Evolutionary conservation across 2,113 vertebrate species (phyloP), one percentile per base, ranked within the genome.

Genomic region (Condylura cristata): DNA sequence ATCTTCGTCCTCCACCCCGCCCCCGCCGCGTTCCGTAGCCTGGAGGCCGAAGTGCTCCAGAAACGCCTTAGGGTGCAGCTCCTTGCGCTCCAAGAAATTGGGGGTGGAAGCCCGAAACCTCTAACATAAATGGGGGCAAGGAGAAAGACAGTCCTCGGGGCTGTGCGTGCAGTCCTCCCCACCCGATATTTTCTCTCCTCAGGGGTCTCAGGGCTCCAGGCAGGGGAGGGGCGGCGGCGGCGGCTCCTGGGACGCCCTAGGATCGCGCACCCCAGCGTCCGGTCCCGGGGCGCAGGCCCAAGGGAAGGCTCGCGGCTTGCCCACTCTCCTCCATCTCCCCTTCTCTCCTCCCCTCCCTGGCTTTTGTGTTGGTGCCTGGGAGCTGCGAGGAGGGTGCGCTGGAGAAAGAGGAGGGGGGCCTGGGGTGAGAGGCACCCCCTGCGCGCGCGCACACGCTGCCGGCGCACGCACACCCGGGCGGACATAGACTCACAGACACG

Each of bases 331-430:
- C 83, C 92, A 30, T 58, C 86, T 68, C 53, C 53, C 53, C 53
- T 56, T 8, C 22, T 56, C 80, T 90, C 78, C 24, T 92, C 66
- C 82, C 51, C 79, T 94, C 53, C 30, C 17, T 41, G 76, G 94
- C 92, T 95, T 95, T 95, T 93, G 93, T 98, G 96, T 34, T 91
- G 96, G 95, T 98, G 98, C 96, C 97, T 98, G 7, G 13, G 39
- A 83, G 30, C 80, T 51, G 12, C 74, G 37, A 78, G 78, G 65
- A 78, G 94, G 89, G 95, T 96, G 94, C 65, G 74, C 70, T 85
- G 58, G n/a, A 82, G 82, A 46, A 76, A 63, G 46, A 76, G 74
- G 71, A 68, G 86, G 74, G 56, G 75, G 79, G 34, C 18, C 37
- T 44, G 51, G 95, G 60, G 48, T 83, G 81, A 95, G 34, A 91